Conservation (phyloP, 2,888 invertebrate genomes). For the Leptinotarsa juncta region DNA sequence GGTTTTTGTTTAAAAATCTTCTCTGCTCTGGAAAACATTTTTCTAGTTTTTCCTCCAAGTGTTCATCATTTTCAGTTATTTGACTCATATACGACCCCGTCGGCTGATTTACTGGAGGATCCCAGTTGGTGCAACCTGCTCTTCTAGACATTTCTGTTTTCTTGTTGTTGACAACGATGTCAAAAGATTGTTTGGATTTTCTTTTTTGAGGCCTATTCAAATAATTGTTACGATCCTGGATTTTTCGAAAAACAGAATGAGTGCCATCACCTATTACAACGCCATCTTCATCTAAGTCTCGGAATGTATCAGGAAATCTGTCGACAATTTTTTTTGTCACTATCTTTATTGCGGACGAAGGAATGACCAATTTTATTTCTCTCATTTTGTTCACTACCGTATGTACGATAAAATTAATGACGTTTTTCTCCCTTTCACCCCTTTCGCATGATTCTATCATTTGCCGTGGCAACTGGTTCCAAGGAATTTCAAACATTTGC, state of each 20-base stretch:
- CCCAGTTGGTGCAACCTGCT: too few species aligned
- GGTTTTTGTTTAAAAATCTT: too few species aligned
- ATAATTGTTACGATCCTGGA: slow-evolving; percentile 48
- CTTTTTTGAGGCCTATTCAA: slow-evolving; percentile 45
- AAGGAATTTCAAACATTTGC: slow-evolving; percentile 40
- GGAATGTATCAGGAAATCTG: slow-evolving; percentile 47
- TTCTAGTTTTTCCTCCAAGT: too few species aligned
- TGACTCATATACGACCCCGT: too few species aligned
- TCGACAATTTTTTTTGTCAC: slow-evolving; percentile 44
- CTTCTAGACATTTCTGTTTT: too few species aligned
- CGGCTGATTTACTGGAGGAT: too few species aligned
- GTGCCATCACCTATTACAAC: slow-evolving; percentile 46
- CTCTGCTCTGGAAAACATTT: too few species aligned
- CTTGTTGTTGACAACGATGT: too few species aligned
- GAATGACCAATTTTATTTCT: slow-evolving; percentile 41
- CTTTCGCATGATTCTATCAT: not conserved
- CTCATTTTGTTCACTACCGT: slow-evolving; percentile 44
- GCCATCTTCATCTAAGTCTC: slow-evolving; percentile 49
- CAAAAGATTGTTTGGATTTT: too few species aligned
- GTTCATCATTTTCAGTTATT: too few species aligned
- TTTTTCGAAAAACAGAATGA: slow-evolving; percentile 43
- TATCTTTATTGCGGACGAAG: slow-evolving; percentile 44
- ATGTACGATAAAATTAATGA: slow-evolving; percentile 34
- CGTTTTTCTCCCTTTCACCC: not conserved
- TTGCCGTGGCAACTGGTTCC: slow-evolving; percentile 32